A percentile compares a stretch with the other conserved stretches of the same genome.
Conservation (phyloP, 2,113 vertebrate species). For the Thryonomys swinderianus region DNA sequence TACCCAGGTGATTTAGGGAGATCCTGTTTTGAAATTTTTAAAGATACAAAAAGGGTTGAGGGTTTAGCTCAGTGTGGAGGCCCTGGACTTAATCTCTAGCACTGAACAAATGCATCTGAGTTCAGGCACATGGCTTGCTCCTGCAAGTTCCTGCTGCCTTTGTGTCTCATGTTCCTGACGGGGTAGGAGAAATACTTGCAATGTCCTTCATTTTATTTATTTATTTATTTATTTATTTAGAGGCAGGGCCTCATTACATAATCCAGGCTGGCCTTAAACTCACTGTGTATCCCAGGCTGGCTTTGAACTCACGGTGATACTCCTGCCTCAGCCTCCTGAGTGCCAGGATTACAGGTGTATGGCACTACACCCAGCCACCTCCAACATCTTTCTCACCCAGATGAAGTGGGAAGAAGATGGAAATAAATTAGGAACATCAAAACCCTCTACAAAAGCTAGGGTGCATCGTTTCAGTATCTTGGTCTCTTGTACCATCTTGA, state of each 20-base stretch:
- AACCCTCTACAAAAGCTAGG: rapidly evolving
- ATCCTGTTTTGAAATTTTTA: neutral
- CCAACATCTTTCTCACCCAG: neutral
- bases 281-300: neutral
- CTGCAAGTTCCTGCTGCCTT: too few relatives aligned
- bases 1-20: neutral
- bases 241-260: neutral
- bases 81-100: neutral
- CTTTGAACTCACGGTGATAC: neutral
- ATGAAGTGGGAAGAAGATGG: neutral
- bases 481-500: neutral
- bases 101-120: neutral
- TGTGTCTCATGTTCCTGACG: rapidly evolving
- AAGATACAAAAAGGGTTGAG: neutral
- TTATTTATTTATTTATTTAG: neutral
- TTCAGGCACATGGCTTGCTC: too few relatives aligned
- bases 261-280: neutral
- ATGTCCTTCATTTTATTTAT: neutral
- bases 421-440: rapidly evolving
- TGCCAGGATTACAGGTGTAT: neutral
- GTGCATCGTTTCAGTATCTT: rapidly evolving
- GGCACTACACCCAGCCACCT: neutral
- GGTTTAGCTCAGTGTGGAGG: too few relatives aligned
- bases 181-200: too few relatives aligned
- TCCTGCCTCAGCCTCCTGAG: neutral